Evolutionary conservation across 2,113 vertebrate genomes (phyloP), one percentile per base, ranked within the genome.

Genomic region (Pollimyrus isidori): DNA sequence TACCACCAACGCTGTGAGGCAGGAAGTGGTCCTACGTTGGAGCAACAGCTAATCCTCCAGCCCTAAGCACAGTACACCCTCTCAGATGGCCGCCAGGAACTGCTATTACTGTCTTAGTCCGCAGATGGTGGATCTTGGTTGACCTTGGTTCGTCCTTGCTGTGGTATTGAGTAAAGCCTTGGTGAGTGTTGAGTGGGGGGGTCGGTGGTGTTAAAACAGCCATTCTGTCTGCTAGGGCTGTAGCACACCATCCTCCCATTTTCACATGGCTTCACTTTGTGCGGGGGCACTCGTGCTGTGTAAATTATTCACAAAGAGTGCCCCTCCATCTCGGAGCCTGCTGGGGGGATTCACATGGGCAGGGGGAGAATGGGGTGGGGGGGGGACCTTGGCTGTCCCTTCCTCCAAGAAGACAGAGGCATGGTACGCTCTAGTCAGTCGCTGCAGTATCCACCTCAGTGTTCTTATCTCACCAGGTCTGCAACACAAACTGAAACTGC

Each of bases 131-230:
- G 49, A 30, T 42, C 19, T 35, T 26, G 53, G 35, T 53, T 87
- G 30, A 87, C 86, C 86, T 87, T 87, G 35, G 42, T 42, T 15
- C 35, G 82, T 89, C 1, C 52, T 49, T 94, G 92, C 93, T 92
- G 91, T 86, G 93, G 92, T 92, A 93, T 92, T 88, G 76, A 82
- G 90, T 82, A 39, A 83, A 19, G 76, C 1, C 26, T 50, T 73
- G n/a, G 87, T 5, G 86, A 19, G 65, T 10, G 86, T 9, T 86
- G 42, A 0, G 42, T 2, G 15, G 82, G 39, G 42, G 42, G 42
- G 42, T 45, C 1, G 13, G 73, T 17, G 26, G 39, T 42, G 39
- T 35, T 39, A 42, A 80, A 42, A 35, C 13, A 19, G 73, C 30
- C 30, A 17, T 35, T n/a, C n/a, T n/a, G n/a, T n/a, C n/a, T n/a